A percentile compares a stretch with the other conserved stretches of the same genome.
Evolutionary conservation across 2,797 vertebrate species (phyloP).

Genomic region (Gila robusta): DNA sequence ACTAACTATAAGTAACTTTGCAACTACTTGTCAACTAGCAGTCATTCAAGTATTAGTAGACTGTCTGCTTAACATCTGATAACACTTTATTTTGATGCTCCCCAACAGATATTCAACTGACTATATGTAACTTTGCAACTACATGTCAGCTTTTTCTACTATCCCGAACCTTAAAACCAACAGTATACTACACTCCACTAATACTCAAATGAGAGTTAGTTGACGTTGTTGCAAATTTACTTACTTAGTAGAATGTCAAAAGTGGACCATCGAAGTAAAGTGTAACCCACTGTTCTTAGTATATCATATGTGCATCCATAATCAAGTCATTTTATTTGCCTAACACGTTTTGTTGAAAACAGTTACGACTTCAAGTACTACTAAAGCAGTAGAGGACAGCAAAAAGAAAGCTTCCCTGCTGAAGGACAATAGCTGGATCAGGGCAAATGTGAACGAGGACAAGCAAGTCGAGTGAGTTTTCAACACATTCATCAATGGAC

Average conservation of each 20-base stretch:
- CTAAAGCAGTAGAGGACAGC: constrained; percentile 72
- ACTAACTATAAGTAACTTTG: not conserved
- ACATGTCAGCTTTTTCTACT: not conserved
- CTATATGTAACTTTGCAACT: not conserved
- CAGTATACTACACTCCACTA: not conserved
- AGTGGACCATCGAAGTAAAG: not conserved
- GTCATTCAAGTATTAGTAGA: not conserved
- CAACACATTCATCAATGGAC: constrained; percentile 14
- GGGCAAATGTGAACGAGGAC: constrained; percentile 81
- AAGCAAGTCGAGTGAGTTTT: constrained; percentile 76
- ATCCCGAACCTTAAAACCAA: not conserved
- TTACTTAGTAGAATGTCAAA: not conserved
- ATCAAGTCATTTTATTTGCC: not conserved
- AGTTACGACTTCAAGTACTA: constrained; percentile 60
- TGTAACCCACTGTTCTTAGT: not conserved
- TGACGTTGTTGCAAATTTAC: not conserved
- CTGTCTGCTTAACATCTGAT: not conserved
- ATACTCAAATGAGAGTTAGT: not conserved
- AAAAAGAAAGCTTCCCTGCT: constrained; percentile 84
- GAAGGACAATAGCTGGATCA: constrained; percentile 95
- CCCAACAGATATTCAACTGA: not conserved
- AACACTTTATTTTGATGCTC: not conserved
- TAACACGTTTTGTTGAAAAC: not conserved
- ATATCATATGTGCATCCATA: not conserved
- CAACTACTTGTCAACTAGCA: not conserved